Percentiles rank a stretch among this genome's conserved stretches.
Conservation (phyloP, 2,113 vertebrate species). For the Hemiprocne comata region DNA sequence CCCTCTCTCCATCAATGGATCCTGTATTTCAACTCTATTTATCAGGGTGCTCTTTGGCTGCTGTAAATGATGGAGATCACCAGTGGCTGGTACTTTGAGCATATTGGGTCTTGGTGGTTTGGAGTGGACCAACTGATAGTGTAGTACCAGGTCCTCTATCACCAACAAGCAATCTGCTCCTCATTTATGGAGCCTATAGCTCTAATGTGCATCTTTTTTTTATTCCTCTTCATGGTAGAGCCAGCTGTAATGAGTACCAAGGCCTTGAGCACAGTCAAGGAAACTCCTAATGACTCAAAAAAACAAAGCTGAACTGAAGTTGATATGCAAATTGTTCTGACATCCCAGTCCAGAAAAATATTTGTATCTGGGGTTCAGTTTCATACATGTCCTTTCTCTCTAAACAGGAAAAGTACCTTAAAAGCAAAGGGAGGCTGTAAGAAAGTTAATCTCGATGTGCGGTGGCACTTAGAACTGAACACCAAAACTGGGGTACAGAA, state of each 20-base stretch:
- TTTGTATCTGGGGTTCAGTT: neutral
- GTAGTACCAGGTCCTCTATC: neutral
- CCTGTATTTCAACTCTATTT: neutral
- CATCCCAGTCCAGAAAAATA: neutral
- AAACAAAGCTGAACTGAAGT: neutral
- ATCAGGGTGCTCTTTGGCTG: neutral
- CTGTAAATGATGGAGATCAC: neutral
- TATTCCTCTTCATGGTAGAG: neutral
- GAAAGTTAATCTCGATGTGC: neutral
- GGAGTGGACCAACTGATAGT: neutral
- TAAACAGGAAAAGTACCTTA: slow-evolving; percentile 9
- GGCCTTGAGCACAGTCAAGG: neutral
- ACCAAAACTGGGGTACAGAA: neutral
- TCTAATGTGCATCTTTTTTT: neutral
- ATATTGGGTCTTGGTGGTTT: neutral
- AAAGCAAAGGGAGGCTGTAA: neutral
- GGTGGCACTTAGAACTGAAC: neutral
- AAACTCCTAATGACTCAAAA: neutral
- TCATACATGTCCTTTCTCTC: neutral
- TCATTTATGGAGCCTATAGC: too few species aligned
- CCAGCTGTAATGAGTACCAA: neutral
- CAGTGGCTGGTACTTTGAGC: neutral
- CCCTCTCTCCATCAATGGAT: neutral
- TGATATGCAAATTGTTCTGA: neutral
- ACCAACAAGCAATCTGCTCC: neutral